Evolutionary conservation across 2,797 vertebrate species (phyloP), one percentile per base, ranked within the genome.

Genomic region (Acanthurus leucopareius): DNA sequence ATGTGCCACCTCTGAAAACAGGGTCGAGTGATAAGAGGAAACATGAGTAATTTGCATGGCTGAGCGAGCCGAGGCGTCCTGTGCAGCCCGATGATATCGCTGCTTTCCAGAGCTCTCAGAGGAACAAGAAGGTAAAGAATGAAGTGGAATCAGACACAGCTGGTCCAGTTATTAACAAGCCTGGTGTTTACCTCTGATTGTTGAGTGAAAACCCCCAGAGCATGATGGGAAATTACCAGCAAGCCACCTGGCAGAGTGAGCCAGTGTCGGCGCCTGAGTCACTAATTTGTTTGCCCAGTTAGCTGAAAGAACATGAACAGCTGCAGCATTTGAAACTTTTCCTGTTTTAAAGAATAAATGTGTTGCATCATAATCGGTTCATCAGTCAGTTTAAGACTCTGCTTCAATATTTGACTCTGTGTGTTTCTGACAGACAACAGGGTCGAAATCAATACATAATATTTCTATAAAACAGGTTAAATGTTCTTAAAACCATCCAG

Each of bases 91-190:
- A 52, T 25, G 2, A 25, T 25, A 25, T 25, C 25, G 25, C 61
- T 16, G 56, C 53, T 45, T 25, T n/a, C 35, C 20, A 5, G 44
- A 0, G 1, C 16, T 42, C 8, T 54, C 42, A 32, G 35, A 3
- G 71, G 64, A 53, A 35, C 15, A 0, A 6, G 38, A 62, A 67
- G 20, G 38, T n/a, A 5, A 71, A 60, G 40, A 69, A 62, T 2
- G 0, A 38, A 58, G 69, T 0, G 49, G 16, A 52, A 72, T 64
- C 3, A 17, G 51, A 65, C 66, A 57, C 73, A 77, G 77, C 75
- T 58, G 78, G 40, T 76, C 51, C 60, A 16, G 54, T 59, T 78
- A 75, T 56, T 59, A 75, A 75, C 61, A 51, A 25, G 45, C 45
- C 25, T n/a, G 69, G 25, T 67, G 60, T 73, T 84, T 64, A 68